Base-by-base conservation (phyloP, 1,140 invertebrate species). In the Trichogramma pretiosum region DNA sequence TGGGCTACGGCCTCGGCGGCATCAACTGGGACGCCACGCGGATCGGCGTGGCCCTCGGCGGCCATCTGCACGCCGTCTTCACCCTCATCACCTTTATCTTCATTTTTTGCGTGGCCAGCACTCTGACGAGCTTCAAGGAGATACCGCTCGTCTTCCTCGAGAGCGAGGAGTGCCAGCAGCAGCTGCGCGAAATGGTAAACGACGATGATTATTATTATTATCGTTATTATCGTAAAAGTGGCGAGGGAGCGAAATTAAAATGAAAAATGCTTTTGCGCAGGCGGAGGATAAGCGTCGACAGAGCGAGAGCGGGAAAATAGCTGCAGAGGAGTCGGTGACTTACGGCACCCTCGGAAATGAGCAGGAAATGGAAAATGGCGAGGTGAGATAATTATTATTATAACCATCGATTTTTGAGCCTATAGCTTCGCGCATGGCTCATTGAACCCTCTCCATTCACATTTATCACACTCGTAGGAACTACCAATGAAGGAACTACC, bases 1-100 rank as follows among this genome's bases (percentile, higher is more conserved):
- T 96, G 63, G 94, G 93, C 0, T 97, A 97, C 63, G 82, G 85
- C 3, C 77, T 97, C 56, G 92, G 93, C 13, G 92, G 87, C 0
- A 85, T 96, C 19, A 87, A 96, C 64, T 98, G 93, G 93, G 88
- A 93, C 61, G 79, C 77, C 33, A 92, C 87, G 0, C 71, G 78
- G 44, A 75, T 93, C 50, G 88, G 85, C 2, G 64, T 76, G 19
- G 65, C 85, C 47, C 76, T 94, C 4, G 89, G 88, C 41, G 90
- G 89, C 11, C 93, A 97, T 61, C 84, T 95, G 0, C 76, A 87
- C 47, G 87, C 89, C 0, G 92, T 96, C 2, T 95, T 95, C 58
- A 86, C 85, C 3, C 71, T 94, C 1, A 89, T 93, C 22, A 86
- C 89, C 0, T 73, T 93, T 34, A 87, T 94, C 48, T 94, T 93